These are phyloP conservation scores for Plecotus auritus DNA, from an alignment of 2,113 vertebrate genomes.

Conservation along the genomic window DNA sequence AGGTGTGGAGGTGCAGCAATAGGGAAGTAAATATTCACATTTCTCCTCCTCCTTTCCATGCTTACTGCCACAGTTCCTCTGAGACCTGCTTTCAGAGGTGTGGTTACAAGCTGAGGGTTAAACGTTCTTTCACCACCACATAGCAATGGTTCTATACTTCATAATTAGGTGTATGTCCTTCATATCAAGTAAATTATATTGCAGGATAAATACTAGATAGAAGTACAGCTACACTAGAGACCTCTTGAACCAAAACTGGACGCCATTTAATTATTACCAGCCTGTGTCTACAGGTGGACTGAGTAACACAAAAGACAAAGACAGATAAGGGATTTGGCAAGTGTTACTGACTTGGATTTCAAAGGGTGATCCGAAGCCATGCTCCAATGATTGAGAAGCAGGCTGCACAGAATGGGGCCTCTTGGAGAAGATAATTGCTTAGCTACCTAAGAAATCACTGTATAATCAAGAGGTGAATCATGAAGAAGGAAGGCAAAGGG, in stretches of 20 bases:
- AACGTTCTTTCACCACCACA: neutral
- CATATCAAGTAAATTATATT: neutral
- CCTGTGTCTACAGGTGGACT: neutral
- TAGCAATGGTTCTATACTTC: neutral
- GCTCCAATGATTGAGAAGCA: neutral
- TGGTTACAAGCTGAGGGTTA: neutral
- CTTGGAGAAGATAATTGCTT: neutral
- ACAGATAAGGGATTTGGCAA: neutral
- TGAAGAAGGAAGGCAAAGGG: neutral
- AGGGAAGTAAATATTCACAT: too few relatives aligned
- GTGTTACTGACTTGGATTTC: neutral
- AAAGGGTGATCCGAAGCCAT: neutral
- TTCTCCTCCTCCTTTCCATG: too few relatives aligned
- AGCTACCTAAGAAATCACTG: conserved; percentile 16
- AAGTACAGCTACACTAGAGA: neutral
- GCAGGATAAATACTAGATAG: neutral
- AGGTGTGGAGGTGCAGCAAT: too few relatives aligned
- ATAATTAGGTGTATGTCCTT: too few relatives aligned
- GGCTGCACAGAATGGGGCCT: neutral
- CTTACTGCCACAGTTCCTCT: neutral
- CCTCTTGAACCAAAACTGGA: neutral
- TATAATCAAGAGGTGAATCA: conserved; percentile 12
- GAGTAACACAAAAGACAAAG: neutral
- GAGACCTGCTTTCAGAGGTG: neutral
- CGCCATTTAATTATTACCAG: neutral